phyloP scores from a whole-genome alignment of 1,140 invertebrate species.

The Ostrea edulis region DNA sequence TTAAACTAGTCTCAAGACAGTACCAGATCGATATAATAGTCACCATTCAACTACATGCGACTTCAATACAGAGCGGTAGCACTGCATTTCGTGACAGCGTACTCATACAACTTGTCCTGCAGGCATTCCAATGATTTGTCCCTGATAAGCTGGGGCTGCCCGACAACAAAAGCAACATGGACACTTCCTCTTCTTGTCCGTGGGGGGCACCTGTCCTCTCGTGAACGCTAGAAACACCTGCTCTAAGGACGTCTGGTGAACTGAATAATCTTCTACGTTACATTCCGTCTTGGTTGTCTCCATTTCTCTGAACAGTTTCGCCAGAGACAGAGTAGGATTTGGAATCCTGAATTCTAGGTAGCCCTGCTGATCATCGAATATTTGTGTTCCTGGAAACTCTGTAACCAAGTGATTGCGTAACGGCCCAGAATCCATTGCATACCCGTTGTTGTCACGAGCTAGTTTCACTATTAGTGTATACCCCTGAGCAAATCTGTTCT shows the following conservation, averaged over 20 bases:
- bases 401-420: conserved; percentile 55
- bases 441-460: conserved; percentile 37
- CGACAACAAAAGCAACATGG: conserved; percentile 9
- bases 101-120: background rate
- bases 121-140: background rate
- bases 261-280: conserved; percentile 86
- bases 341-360: conserved; percentile 81
- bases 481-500: conserved; percentile 76
- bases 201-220: conserved; percentile 75
- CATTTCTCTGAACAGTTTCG: conserved; percentile 84
- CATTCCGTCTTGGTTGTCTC: conserved; percentile 80
- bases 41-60: too few relatives aligned
- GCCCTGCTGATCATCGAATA: conserved; percentile 86
- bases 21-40: too few relatives aligned
- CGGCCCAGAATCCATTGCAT: conserved; percentile 9
- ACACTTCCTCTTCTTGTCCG: conserved; percentile 44
- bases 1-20: too few relatives aligned
- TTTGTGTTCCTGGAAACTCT: conserved; percentile 66
- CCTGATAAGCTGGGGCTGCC: background rate
- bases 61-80: too few relatives aligned
- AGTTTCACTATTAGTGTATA: conserved; percentile 76
- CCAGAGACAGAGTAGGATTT: conserved; percentile 80
- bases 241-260: conserved; percentile 88
- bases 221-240: conserved; percentile 84
- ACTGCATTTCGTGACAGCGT: background rate